Base-by-base conservation (phyloP, 2,888 invertebrate species). In the Lasiommata megera region DNA sequence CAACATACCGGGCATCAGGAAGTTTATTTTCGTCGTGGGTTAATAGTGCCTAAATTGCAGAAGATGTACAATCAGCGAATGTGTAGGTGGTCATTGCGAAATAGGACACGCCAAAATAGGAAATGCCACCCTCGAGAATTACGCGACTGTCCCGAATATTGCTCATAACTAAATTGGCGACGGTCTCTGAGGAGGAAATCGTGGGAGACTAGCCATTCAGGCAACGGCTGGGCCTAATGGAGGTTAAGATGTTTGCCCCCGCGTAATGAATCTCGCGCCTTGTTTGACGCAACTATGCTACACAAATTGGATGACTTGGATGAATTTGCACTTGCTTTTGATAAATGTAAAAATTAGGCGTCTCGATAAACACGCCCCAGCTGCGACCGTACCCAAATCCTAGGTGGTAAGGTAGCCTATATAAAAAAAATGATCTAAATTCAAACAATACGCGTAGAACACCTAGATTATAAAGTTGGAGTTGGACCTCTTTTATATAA, bases 241-340 rank as follows among this genome's bases (percentile, higher is more conserved):
- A 82, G 88, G 89, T 89, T 83, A 89, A 89, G 85, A 88, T 83
- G 79, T 80, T 77, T 84, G 84, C 74, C 87, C 85, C 77, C 76
- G 61, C 62, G 70, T 80, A 82, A 86, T 81, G 76, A 85, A 79
- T 68, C 70, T 73, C 77, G 76, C 82, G 80, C 75, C 76, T 76
- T 76, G 79, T 80, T 77, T 73, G 79, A 80, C 80, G 80, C 79
- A 76, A 80, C 71, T 73, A 69, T 71, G 70, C 69, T 72, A 73
- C 70, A 71, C 70, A 79, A 81, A 84, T 82, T 82, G 80, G 79
- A 80, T 71, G 78, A 74, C 64, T 69, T 73, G 70, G 64, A 18
- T 52, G 41, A 61, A 44, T 57, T 23, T 43, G 38, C 53, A 29
- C 9, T 58, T 61, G 34, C n/a, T 34, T 34, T 34, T 34, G 34